Evolutionary conservation across 2,113 vertebrate genomes (phyloP).

Genomic region (Gavialis gangeticus): DNA sequence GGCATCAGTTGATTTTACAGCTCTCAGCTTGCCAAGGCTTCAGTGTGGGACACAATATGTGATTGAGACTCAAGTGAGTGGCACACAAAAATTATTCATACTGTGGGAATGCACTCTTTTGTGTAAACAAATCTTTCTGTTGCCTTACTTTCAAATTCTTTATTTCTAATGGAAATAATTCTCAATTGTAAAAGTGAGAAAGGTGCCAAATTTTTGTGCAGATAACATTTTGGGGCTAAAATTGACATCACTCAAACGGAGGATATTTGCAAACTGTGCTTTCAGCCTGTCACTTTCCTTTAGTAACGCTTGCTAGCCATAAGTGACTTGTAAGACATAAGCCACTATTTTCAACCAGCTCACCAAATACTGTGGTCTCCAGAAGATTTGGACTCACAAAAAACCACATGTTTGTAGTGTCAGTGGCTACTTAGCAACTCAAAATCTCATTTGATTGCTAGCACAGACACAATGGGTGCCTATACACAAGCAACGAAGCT

Average conservation of each 20-base stretch:
- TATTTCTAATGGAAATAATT: constrained; percentile 51
- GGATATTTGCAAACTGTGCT: constrained; percentile 15
- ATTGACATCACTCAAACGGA: background rate
- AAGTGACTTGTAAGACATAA: background rate
- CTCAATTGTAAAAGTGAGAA: constrained; percentile 24
- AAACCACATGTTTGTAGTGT: background rate
- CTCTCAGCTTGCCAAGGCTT: background rate
- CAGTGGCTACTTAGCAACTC: background rate
- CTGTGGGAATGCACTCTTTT: constrained; percentile 13
- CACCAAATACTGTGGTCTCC: background rate
- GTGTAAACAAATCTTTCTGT: constrained; percentile 15
- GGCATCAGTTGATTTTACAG: background rate
- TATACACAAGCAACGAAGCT: no score
- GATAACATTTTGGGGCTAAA: background rate
- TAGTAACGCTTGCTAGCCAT: background rate
- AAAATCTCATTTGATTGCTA: background rate
- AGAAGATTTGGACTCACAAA: constrained; percentile 1
- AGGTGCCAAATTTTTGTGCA: constrained; percentile 16
- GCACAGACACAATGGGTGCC: background rate
- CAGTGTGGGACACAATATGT: fast-evolving
- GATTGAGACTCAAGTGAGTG: background rate
- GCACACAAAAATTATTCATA: constrained; percentile 35
- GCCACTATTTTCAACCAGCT: background rate
- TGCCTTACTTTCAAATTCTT: constrained; percentile 40
- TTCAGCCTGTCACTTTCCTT: constrained; percentile 12